Base-by-base conservation (phyloP, 2,888 invertebrate species). In the Achlya flavicornis region DNA sequence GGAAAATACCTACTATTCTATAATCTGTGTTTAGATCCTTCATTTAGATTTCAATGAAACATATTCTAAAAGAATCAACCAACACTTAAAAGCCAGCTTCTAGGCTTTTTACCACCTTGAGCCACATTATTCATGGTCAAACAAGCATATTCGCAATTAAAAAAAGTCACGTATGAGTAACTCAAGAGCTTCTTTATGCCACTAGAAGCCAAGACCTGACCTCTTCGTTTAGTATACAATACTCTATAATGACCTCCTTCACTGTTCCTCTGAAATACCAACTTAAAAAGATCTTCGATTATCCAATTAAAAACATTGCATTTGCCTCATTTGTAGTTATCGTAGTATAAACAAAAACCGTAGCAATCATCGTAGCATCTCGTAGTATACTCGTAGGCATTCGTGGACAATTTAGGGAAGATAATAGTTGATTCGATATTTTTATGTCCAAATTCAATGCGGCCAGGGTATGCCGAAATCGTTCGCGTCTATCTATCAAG, bases 401-500 rank as follows among this genome's bases (percentile, higher is more conserved):
- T 19, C 16, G 53, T 53, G 19, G 8, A 10, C 3, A 60, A 4
- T 60, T 43, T 19, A 60, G 19, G 26, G 16, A 60, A 41, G 41
- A 60, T 10, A 1, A 41, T 19, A n/a, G 4, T 43, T 53, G 19
- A 19, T 10, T 19, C 16, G 10, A 53, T 53, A 3, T 53, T 53
- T 53, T 53, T 53, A 53, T 53, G 19, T 53, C 10, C 19, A 19
- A 53, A 53, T 19, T 53, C 53, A 53, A 19, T 53, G 48, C 48
- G 53, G 12, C 41, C 43, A 14, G 43, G 43, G 43, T 26, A 60
- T 43, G 48, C 48, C 61, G 57, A 61, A 64, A 61, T 53, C 59
- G 61, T 32, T 58, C 59, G 46, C 61, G 58, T 16, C 26, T 60
- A 57, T 63, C 61, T 63, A 64, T 66, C 65, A 66, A 67, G 69